These are phyloP conservation scores for Dasysyrphus albostriatus DNA, from an alignment of 2,888 invertebrate genomes.

Conservation along the genomic window DNA sequence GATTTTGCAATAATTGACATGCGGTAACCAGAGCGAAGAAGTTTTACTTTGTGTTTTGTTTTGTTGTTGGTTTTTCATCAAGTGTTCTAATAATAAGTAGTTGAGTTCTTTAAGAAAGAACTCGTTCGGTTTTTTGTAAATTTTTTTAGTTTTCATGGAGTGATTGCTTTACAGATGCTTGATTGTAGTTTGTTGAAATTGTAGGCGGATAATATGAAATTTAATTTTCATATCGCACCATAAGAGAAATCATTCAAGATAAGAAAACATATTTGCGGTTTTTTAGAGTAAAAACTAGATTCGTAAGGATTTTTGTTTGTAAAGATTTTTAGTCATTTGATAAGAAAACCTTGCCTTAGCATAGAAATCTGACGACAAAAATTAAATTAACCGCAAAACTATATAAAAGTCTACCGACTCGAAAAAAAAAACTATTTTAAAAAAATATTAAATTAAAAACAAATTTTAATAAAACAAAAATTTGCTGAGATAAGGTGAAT, in stretches of 20 bases:
- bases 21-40: slow-evolving; percentile 53
- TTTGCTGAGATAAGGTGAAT: too few species aligned
- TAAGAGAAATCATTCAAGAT: slow-evolving; percentile 10
- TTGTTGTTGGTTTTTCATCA: slow-evolving; percentile 19
- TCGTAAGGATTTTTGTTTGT: too few species aligned
- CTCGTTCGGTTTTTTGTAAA: slow-evolving; percentile 4
- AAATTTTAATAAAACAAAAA: too few species aligned
- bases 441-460: too few species aligned
- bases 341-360: too few species aligned
- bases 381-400: too few species aligned
- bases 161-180: neutral
- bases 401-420: too few species aligned
- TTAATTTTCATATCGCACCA: slow-evolving; percentile 32
- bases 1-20: slow-evolving; percentile 64
- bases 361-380: too few species aligned
- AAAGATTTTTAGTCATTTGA: too few species aligned
- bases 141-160: slow-evolving; percentile 6
- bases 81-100: slow-evolving; percentile 61
- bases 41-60: neutral
- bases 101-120: slow-evolving; percentile 19
- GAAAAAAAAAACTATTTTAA: too few species aligned
- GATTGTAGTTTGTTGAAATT: neutral
- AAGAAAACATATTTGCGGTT: neutral
- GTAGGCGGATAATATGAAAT: slow-evolving; percentile 25
- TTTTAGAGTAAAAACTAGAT: neutral